Evolutionary conservation across 2,888 invertebrate species (phyloP).

Genomic region (Drosophila stalkeri): DNA sequence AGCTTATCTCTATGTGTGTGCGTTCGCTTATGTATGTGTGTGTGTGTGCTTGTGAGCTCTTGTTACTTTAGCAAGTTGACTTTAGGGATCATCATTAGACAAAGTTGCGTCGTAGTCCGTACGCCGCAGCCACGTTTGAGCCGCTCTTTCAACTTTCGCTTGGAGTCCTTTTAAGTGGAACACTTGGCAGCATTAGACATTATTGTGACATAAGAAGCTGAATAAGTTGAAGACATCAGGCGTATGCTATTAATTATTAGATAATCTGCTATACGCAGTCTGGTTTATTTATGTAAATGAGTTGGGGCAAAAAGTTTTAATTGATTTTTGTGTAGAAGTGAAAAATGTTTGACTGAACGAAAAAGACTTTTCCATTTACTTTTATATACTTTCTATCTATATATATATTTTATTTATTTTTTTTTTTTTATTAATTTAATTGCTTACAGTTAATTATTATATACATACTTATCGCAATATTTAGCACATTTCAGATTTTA

Average conservation of each 20-base stretch:
- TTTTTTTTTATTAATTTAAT: background rate
- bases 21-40: slow-evolving; percentile 7
- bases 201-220: slow-evolving; percentile 8
- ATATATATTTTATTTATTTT: background rate
- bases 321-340: slow-evolving; percentile 1
- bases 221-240: background rate
- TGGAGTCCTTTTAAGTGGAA: slow-evolving; percentile 38
- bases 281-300: background rate
- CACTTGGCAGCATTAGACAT: slow-evolving; percentile 30
- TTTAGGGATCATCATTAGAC: slow-evolving; percentile 78
- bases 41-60: slow-evolving; percentile 36
- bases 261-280: slow-evolving; percentile 3
- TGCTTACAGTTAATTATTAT: background rate
- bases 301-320: background rate
- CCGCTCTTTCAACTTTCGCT: slow-evolving; percentile 42
- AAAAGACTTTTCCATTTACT: background rate
- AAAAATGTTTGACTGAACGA: background rate
- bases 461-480: too few relatives aligned
- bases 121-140: slow-evolving; percentile 25
- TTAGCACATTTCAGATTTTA: too few relatives aligned
- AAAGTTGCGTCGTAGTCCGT: slow-evolving; percentile 26
- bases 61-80: slow-evolving; percentile 77
- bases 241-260: slow-evolving; percentile 23
- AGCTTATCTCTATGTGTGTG: slow-evolving; percentile 11
- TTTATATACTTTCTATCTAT: background rate